Evolutionary conservation across 2,113 vertebrate genomes (phyloP), one percentile per base, ranked within the genome.

Genomic region (Notarius quadriscutis): DNA sequence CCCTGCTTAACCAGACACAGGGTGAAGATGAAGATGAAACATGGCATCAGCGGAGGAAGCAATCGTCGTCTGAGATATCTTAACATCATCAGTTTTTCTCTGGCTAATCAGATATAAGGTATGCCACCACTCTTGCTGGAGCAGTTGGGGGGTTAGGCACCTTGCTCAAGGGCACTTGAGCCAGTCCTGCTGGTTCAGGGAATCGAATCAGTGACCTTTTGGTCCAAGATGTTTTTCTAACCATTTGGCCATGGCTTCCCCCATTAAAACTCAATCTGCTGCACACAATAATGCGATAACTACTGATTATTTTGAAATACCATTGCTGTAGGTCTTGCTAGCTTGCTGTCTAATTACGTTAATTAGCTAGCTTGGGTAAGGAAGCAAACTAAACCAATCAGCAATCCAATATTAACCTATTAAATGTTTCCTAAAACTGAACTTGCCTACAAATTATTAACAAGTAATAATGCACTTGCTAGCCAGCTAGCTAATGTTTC

Each of bases 11-110:
- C 51, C 94, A 93, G 12, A 67, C 92, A 51, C 94, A 93, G 82
- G 96, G 95, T 0, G 97, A 98, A 50, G 97, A 97, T 2, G 97
- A 98, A 86, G 97, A 98, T 8, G 97, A 98, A 87, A 97, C 97
- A 0, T 98, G 97, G 97, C 96, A 97, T 25, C 97, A 98, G 91
- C 95, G 97, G 10, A 94, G 97, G 10, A 97, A 98, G 84, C 97
- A 98, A 84, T 98, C 97, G 0, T 98, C 96, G 0, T 93, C 96
- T 0, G 97, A 98, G 91, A 97, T 98, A 53, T 98, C 97, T 5
- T 41, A 41, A 4, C 41, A 41, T 41, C 41, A 41, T 41, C 41
- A 41, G 41, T 41, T 41, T 41, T 41, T 41, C 41, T 41, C 34
- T 41, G 34, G 34, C 34, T 41, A 41, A 41, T 41, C 34, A 41